A percentile compares a stretch with the other conserved stretches of the same genome.
Evolutionary conservation across 2,113 vertebrate species (phyloP).

Genomic region (Petroica traversi): DNA sequence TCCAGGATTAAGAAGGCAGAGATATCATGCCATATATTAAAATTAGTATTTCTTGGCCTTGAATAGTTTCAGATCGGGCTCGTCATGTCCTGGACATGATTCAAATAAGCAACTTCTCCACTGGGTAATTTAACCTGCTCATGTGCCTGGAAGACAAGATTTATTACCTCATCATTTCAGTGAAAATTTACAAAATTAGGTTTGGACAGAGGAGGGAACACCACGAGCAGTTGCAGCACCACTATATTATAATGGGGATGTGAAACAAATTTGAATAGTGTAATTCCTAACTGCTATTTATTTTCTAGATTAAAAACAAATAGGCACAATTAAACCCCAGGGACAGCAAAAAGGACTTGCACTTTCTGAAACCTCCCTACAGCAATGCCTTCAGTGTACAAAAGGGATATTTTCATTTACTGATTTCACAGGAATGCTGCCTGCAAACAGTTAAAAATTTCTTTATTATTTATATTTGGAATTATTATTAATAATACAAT

Average conservation of each 20-base stretch:
- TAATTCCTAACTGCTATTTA: background rate
- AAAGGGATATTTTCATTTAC: background rate
- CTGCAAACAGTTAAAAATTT: background rate
- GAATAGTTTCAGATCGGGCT: background rate
- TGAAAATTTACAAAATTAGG: background rate
- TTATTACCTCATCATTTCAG: background rate
- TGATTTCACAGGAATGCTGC: background rate
- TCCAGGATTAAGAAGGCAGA: background rate
- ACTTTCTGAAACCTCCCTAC: background rate
- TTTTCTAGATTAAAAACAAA: background rate
- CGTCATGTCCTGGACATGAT: background rate
- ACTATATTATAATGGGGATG: background rate
- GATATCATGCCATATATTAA: background rate
- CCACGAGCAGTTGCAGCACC: background rate
- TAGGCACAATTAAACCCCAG: background rate
- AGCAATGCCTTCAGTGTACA: background rate
- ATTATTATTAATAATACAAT: background rate
- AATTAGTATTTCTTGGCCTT: background rate
- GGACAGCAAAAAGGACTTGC: background rate
- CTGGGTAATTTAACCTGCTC: background rate
- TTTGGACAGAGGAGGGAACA: background rate
- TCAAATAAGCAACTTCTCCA: slow-evolving; percentile 30
- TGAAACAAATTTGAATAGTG: background rate
- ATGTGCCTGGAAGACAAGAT: background rate
- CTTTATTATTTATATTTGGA: background rate